Percentiles rank a stretch among this genome's conserved stretches.
phyloP scores from a whole-genome alignment of 2,888 invertebrate genomes.

The Philhelius pedissequus region DNA sequence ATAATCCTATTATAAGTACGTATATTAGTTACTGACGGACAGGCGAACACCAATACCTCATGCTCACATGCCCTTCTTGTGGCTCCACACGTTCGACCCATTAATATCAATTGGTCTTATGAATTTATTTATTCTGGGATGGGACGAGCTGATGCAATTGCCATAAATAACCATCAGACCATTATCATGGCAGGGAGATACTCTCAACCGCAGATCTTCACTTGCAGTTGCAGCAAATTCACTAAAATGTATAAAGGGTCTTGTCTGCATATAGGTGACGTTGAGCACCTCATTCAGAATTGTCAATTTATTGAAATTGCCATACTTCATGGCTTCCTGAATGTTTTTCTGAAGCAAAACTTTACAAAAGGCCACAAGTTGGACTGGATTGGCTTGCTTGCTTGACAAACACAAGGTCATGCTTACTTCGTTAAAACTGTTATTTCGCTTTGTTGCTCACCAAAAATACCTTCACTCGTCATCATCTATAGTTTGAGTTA shows the following conservation, averaged over 20 bases:
- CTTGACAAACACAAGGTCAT: constrained; percentile 42
- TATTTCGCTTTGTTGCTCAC: constrained; percentile 28
- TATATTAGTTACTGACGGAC: constrained; percentile 15
- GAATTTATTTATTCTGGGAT: constrained; percentile 50
- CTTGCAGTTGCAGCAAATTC: constrained; percentile 6
- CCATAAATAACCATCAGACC: constrained; percentile 44
- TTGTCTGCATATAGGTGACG: constrained; percentile 12
- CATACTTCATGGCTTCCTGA: constrained; percentile 34
- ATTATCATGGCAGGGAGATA: neutral
- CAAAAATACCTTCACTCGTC: neutral
- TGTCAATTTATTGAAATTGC: constrained; percentile 42
- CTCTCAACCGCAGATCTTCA: constrained; percentile 25
- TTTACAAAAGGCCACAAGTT: neutral
- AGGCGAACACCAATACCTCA: neutral
- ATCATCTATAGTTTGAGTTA: constrained; percentile 15
- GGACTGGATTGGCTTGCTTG: neutral
- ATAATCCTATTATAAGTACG: constrained; percentile 62
- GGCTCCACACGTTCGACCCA: constrained; percentile 48
- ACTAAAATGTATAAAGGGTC: neutral
- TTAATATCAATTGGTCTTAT: constrained; percentile 62
- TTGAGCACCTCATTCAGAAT: constrained; percentile 4
- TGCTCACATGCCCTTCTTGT: neutral
- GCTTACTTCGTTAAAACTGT: constrained; percentile 46
- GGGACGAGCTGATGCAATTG: constrained; percentile 35
- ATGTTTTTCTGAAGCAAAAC: neutral